Evolutionary conservation across 2,113 vertebrate species (phyloP).

Genomic region (Coryphaenoides rupestris): DNA sequence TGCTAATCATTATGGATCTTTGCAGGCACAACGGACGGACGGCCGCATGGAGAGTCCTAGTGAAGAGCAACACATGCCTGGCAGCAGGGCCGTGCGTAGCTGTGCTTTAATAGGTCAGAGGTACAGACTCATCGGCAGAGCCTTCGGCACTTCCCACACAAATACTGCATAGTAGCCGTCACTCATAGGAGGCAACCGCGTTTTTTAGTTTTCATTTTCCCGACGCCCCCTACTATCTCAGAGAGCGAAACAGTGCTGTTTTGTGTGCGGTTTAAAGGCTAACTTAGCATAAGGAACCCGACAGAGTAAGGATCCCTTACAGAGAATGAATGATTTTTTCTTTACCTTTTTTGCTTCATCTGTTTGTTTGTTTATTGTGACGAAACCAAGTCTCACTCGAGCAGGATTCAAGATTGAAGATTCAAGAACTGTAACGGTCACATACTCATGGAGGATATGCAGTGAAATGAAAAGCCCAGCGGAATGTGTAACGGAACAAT

Average conservation of each 20-base stretch:
- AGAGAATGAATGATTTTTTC: too few species aligned
- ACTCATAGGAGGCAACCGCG: neutral
- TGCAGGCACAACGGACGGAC: neutral
- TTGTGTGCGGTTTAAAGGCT: too few species aligned
- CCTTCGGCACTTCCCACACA: constrained; percentile 34
- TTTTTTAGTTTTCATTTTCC: constrained; percentile 11
- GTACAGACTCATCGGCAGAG: constrained; percentile 44
- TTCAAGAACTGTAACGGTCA: too few species aligned
- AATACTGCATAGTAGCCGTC: constrained; percentile 14
- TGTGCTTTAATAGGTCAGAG: constrained; percentile 42
- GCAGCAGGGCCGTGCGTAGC: constrained; percentile 24
- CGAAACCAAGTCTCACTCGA: too few species aligned
- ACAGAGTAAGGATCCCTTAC: too few species aligned
- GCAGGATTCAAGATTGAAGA: too few species aligned
- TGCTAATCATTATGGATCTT: neutral
- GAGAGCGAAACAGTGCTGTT: neutral
- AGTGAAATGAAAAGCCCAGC: too few species aligned
- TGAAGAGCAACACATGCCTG: constrained; percentile 45
- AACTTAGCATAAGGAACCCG: too few species aligned
- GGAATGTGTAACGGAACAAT: too few species aligned
- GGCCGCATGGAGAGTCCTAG: constrained; percentile 32
- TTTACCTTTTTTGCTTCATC: too few species aligned
- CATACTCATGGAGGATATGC: too few species aligned
- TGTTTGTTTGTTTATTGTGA: too few species aligned
- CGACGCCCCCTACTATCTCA: neutral